These are phyloP conservation scores for Condylostylus longicornis DNA, from an alignment of 1,140 invertebrate genomes.

Conservation along the genomic window DNA sequence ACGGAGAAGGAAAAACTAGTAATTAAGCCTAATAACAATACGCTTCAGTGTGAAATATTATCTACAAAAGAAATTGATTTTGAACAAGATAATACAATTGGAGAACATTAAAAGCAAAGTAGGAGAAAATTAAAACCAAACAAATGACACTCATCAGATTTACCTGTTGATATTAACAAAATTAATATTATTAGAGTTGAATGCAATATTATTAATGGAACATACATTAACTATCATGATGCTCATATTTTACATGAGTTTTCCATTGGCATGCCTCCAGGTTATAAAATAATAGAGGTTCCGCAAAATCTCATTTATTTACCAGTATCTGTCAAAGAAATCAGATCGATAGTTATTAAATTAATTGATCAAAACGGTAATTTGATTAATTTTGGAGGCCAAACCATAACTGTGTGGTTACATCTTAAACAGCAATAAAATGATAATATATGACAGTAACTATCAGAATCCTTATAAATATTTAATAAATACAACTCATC, in stretches of 20 bases:
- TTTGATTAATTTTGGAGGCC: conserved; percentile 14
- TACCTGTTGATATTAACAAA: conserved; percentile 10
- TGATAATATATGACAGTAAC: conserved; percentile 8
- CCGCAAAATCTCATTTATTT: conserved; percentile 19
- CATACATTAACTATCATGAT: conserved; percentile 14
- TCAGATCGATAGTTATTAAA: conserved; percentile 11
- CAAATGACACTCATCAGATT: conserved; percentile 7
- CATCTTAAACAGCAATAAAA: conserved; percentile 1
- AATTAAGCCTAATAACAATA: too few species aligned
- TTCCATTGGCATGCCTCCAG: conserved; percentile 11
- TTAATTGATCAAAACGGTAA: conserved; percentile 16
- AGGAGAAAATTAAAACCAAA: conserved; percentile 4
- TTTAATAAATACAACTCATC: conserved; percentile 5
- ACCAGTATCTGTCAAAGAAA: conserved; percentile 11
- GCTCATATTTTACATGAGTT: conserved; percentile 21
- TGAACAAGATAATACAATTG: too few species aligned
- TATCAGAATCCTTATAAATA: too few species aligned
- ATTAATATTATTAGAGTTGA: conserved; percentile 10
- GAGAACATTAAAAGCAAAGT: conserved; percentile 5
- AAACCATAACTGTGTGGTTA: conserved; percentile 14
- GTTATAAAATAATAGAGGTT: conserved; percentile 17
- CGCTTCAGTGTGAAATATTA: too few species aligned
- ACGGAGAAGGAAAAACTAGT: too few species aligned
- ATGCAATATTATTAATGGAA: conserved; percentile 12
- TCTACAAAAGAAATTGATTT: too few species aligned